Evolutionary conservation across 2,888 invertebrate genomes (phyloP), one percentile per base, ranked within the genome.

Genomic region (Mimumesa dahlbomi): DNA sequence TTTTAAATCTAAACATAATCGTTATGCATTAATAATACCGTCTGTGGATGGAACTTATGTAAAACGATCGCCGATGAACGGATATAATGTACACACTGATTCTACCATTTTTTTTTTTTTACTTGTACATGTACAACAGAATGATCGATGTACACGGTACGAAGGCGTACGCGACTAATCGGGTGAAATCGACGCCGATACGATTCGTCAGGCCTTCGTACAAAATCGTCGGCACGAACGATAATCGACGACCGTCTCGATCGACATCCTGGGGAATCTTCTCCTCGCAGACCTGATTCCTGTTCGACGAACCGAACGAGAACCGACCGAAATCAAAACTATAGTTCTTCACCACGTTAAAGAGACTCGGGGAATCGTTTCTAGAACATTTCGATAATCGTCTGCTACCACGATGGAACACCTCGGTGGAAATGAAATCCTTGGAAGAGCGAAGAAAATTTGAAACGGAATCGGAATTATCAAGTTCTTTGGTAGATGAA

Each of bases 91-190:
- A 4, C 34, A 7, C n/a, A 25, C 34, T 1, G 9, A 4, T 4
- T 7, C 29, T 21, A 14, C 5, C 83, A n/a, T n/a, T n/a, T n/a
- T n/a, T n/a, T n/a, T n/a, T n/a, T n/a, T n/a, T n/a, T n/a, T n/a
- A 86, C 40, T 83, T 87, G 72, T 86, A 87, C 69, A 83, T 66
- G 57, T 85, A 85, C n/a, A 87, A 57, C 16, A 87, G 66, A 19
- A 87, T 67, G 22, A 85, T 79, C 14, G 88, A 87, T 25, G 86
- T 79, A 59, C 87, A 84, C 2, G 88, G 87, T 2, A 88, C 82
- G 57, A 86, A 76, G 31, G 83, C 83, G 61, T 85, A 87, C 16
- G 84, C 84, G 9, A 84, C 76, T 13, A 86, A 59, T 59, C 77
- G 78, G 6, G 85, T 85, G 18, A 87, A 81, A 63, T 85, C 84